Evolutionary conservation across 1,140 invertebrate species (phyloP).

Genomic region (Drosophila bocki): DNA sequence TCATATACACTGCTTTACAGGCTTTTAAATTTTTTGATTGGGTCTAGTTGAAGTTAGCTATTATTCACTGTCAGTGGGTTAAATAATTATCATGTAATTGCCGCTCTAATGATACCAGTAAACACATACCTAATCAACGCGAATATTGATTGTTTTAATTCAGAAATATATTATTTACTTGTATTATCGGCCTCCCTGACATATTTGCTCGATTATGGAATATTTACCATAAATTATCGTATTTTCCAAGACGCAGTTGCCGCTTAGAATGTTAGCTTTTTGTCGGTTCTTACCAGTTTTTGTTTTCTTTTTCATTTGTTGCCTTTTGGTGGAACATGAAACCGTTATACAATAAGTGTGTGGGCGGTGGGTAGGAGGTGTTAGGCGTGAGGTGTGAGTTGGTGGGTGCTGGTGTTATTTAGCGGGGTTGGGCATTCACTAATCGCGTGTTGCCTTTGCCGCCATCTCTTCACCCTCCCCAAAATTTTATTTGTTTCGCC

Average conservation of each 20-base stretch:
- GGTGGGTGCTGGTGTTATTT: constrained; percentile 5
- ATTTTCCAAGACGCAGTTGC: constrained; percentile 60
- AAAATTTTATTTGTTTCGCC: constrained; percentile 13
- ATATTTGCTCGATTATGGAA: constrained; percentile 24
- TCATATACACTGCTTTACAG: neutral
- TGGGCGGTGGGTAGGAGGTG: constrained; percentile 11
- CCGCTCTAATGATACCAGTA: constrained; percentile 34
- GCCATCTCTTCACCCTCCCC: neutral
- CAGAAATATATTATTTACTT: constrained; percentile 35
- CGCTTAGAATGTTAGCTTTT: constrained; percentile 11
- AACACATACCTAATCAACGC: neutral
- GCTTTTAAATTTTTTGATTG: no score
- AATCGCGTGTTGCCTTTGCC: constrained; percentile 48
- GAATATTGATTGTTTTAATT: constrained; percentile 35
- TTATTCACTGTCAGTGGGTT: constrained; percentile 44
- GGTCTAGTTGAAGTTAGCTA: no score
- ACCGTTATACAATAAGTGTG: constrained; percentile 29
- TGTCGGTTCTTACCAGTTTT: constrained; percentile 32
- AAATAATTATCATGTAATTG: constrained; percentile 68
- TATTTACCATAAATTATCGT: constrained; percentile 57
- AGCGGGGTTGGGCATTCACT: constrained; percentile 27
- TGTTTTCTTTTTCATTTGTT: constrained; percentile 32
- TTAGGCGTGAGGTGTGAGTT: constrained; percentile 6
- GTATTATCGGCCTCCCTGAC: neutral
- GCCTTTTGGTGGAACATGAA: constrained; percentile 53